These are phyloP conservation scores for Dione juno DNA, from an alignment of 2,888 invertebrate genomes.

Conservation along the genomic window DNA sequence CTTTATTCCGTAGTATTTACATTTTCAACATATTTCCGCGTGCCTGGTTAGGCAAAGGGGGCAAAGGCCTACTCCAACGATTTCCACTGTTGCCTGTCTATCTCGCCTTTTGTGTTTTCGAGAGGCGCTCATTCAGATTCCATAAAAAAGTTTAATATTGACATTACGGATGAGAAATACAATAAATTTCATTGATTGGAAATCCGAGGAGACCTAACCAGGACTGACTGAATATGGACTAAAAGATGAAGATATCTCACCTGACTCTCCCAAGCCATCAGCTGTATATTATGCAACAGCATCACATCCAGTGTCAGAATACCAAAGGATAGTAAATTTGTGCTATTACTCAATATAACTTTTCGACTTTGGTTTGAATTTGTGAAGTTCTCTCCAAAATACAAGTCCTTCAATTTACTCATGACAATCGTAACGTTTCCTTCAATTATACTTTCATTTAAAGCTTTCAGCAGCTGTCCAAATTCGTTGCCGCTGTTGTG, in stretches of 20 bases:
- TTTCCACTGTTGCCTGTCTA: too few species aligned
- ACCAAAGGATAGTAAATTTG: slow-evolving; percentile 81
- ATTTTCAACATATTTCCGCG: too few species aligned
- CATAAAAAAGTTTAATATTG: too few species aligned
- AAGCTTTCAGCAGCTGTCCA: slow-evolving; percentile 69
- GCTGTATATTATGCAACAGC: slow-evolving; percentile 82
- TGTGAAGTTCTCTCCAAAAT: slow-evolving; percentile 73
- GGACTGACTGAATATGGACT: too few species aligned
- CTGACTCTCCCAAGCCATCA: slow-evolving; percentile 83
- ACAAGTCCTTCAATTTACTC: slow-evolving; percentile 78
- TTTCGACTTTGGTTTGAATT: slow-evolving; percentile 58
- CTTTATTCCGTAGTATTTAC: too few species aligned
- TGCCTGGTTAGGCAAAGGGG: too few species aligned
- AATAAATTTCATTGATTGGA: too few species aligned
- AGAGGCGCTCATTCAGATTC: too few species aligned
- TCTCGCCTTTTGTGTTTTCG: too few species aligned
- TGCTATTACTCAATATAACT: slow-evolving; percentile 70
- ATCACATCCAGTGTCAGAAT: slow-evolving; percentile 83
- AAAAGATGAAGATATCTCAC: slow-evolving; percentile 48
- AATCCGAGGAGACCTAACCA: too few species aligned
- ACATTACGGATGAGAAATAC: too few species aligned
- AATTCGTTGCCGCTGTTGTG: slow-evolving; percentile 59
- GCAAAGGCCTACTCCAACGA: too few species aligned
- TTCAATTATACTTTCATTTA: slow-evolving; percentile 79
- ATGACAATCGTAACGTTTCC: slow-evolving; percentile 79